phyloP scores from a whole-genome alignment of 2,113 vertebrate genomes.

The Quiscalus mexicanus region DNA sequence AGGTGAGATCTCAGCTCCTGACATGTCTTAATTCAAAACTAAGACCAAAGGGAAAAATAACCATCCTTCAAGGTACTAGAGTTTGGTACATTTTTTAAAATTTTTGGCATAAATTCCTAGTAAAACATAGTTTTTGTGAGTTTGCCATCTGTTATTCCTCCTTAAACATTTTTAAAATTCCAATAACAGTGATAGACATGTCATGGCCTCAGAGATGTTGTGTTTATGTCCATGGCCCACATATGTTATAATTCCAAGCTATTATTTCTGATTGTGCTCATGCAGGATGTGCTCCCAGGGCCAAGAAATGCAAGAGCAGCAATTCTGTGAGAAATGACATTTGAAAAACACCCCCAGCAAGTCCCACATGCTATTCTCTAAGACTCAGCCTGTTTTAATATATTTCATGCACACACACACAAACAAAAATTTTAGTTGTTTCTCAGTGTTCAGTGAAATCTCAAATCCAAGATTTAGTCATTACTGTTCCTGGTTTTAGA shows the following conservation, averaged over 20 bases:
- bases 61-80: background rate
- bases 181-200: background rate
- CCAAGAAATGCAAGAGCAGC: background rate
- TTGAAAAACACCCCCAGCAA: background rate
- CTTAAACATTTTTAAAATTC: background rate
- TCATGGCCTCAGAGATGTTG: background rate
- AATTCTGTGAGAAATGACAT: background rate
- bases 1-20: background rate
- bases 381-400: background rate
- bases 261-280: background rate
- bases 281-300: background rate
- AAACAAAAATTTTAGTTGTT: background rate
- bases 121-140: background rate
- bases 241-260: background rate
- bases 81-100: background rate
- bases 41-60: background rate
- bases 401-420: background rate
- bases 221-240: background rate
- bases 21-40: background rate
- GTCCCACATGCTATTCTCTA: background rate
- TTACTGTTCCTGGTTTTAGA: background rate
- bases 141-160: background rate
- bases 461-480: background rate
- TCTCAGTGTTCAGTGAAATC: background rate
- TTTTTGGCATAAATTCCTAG: background rate